Base-by-base conservation (phyloP, 2,113 vertebrate genomes). In the Chrysochloris asiatica region DNA sequence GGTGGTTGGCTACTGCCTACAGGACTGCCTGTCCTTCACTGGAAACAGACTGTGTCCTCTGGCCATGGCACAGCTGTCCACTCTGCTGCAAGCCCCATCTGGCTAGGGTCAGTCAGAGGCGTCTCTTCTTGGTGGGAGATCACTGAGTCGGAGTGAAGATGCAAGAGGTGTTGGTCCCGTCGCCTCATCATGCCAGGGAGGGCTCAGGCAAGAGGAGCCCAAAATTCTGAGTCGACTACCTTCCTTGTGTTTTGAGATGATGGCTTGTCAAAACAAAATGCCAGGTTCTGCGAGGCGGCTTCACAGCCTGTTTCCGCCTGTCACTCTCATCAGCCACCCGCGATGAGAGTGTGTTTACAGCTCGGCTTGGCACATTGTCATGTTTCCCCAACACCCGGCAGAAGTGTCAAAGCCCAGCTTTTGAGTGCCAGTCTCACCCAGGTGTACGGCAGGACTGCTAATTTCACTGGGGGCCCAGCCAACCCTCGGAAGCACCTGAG, bases 231-330 rank as follows among this genome's bases (percentile, higher is more conserved):
- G 88, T 93, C 85, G 78, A 3, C n/a, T 0, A 8, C 71, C 79
- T 85, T 75, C 4, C 0, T 80, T 84, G 69, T 76, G 63, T 76
- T 88, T n/a, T 0, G 13, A 82, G 84, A 92, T 76, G 85, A 63
- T 61, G 59, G 38, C 83, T 78, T 88, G 94, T 93, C 92, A 90
- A 36, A 89, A 94, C 76, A 67, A 26, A 38, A 19, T 13, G 63
- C 65, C 30, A 7, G 65, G 36, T 83, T 81, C 48, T 63, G 56
- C 63, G 78, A 79, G 41, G 86, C 0, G 2, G 89, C n/a, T 85
- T 89, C 50, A 24, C 72, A 63, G 22, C 47, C 50, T 12, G 0
- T 56, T 90, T 87, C 59, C 41, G 78, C 73, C 33, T 11, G 8
- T 80, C 59, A 28, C 67, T 48, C 81, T 72, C 30, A 48, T 36